Conservation (phyloP, 2,888 invertebrate species). For the Hypercompe scribonia region DNA sequence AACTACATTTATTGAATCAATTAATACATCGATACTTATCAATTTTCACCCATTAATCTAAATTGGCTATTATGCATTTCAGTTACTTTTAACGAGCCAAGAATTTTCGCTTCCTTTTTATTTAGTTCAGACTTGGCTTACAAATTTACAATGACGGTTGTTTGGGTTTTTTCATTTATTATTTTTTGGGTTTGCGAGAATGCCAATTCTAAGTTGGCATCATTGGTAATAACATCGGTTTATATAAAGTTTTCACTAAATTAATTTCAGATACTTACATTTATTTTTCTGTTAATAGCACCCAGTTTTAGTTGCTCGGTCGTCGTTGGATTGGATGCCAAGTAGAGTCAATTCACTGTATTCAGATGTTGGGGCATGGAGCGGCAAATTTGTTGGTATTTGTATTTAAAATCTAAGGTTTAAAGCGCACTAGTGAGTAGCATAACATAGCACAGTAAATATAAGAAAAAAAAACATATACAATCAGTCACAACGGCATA, state of each 20-base stretch:
- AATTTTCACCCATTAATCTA: neutral
- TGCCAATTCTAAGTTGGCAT: constrained; percentile 33
- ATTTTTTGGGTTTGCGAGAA: constrained; percentile 15
- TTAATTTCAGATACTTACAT: neutral
- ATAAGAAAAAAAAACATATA: neutral
- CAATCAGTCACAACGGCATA: no score
- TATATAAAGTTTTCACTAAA: neutral
- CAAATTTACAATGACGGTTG: constrained; percentile 11
- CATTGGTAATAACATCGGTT: constrained; percentile 38
- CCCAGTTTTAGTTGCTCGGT: constrained; percentile 78
- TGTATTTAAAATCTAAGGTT: neutral
- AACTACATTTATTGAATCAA: neutral
- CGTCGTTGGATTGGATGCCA: constrained; percentile 83
- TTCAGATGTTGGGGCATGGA: constrained; percentile 84
- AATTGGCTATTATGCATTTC: constrained; percentile 5
- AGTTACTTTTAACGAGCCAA: neutral
- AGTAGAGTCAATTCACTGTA: constrained; percentile 81
- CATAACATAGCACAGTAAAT: neutral
- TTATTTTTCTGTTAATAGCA: constrained; percentile 63
- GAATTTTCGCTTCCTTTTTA: neutral
- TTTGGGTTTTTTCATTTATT: neutral
- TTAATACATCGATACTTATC: neutral
- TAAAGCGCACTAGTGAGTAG: no score
- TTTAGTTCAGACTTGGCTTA: neutral
- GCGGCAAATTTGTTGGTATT: constrained; percentile 79